A percentile compares a stretch with the other conserved stretches of the same genome.
phyloP scores from a whole-genome alignment of 2,888 invertebrate genomes.

The Dasysyrphus albostriatus region DNA sequence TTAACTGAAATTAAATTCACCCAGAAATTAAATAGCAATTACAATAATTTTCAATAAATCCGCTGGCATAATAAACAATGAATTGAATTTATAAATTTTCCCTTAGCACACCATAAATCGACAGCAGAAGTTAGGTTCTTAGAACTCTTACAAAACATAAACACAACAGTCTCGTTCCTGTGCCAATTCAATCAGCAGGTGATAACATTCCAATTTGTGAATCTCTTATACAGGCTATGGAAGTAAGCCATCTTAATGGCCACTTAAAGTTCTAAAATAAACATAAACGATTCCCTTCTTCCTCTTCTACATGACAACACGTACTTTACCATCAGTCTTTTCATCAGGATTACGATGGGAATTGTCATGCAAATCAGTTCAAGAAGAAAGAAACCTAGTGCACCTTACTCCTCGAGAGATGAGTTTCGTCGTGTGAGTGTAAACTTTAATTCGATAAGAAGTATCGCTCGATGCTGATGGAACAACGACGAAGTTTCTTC shows the following conservation, averaged over 20 bases:
- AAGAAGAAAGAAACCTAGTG: not conserved
- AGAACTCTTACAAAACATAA: not conserved
- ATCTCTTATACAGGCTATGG: constrained; percentile 5
- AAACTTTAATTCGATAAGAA: constrained; percentile 2
- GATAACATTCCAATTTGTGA: constrained; percentile 67
- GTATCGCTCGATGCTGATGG: constrained; percentile 17
- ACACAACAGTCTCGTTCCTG: not conserved
- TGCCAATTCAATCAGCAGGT: constrained; percentile 49
- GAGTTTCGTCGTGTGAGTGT: constrained; percentile 8
- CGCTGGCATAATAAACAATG: constrained; percentile 36
- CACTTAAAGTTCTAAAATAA: constrained; percentile 72
- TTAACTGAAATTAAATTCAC: not conserved
- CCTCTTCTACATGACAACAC: constrained; percentile 8
- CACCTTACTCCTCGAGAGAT: not conserved
- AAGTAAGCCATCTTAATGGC: constrained; percentile 60
- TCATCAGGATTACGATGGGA: not conserved
- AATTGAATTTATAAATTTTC: constrained; percentile 64
- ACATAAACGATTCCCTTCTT: constrained; percentile 71
- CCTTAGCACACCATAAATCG: not conserved
- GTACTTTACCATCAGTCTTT: not conserved
- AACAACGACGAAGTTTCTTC: not conserved
- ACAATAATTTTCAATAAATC: not conserved
- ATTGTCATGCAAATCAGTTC: constrained; percentile 70
- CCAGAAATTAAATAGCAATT: not conserved
- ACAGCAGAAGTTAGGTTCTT: not conserved